Base-by-base conservation (phyloP, 1,140 invertebrate species). In the Apis dorsata region DNA sequence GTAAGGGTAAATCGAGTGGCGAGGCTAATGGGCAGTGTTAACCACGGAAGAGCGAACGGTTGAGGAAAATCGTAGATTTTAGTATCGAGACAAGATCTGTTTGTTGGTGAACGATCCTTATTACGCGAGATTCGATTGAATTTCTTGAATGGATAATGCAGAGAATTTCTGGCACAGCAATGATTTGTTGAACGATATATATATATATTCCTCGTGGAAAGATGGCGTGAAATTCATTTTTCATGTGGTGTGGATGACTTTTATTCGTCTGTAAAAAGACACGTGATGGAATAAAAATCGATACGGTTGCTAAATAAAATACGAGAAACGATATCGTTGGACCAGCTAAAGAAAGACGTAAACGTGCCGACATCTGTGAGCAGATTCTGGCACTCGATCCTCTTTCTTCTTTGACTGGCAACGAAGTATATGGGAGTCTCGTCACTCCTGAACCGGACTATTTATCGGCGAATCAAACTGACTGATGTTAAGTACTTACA, bases 281-380 rank as follows among this genome's bases (percentile, higher is more conserved):
- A 19, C 1, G 11, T 8, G 49, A 9, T 34, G 34, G 34, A 34
- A 34, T 34, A 4, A 2, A 34, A 44, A 81, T 81, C 79, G 53
- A 81, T 81, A 81, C 28, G 28, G 19, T 28, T n/a, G 12, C 62
- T 3, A 51, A n/a, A 19, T 44, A 34, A 70, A 28, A 15, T 60
- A 66, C 15, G 34, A 24, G 17, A 15, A n/a, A 71, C 49, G 15
- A 63, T 21, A 53, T 65, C 7, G 57, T 71, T 53, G 15, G 34
- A 62, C 53, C 51, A 65, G 21, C 19, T 49, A 10, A n/a, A 44
- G 17, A 53, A 78, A 83, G 53, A 84, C 73, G n/a, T 79, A 77
- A 84, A 87, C 74, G 91, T 94, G 92, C 90, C 91, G 93, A 94
- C 93, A 94, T 94, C 93, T 94, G 91, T 94, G 92, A 90, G 92